Evolutionary conservation across 2,113 vertebrate species (phyloP), one percentile per base, ranked within the genome.

Genomic region (Crotalus viridis): DNA sequence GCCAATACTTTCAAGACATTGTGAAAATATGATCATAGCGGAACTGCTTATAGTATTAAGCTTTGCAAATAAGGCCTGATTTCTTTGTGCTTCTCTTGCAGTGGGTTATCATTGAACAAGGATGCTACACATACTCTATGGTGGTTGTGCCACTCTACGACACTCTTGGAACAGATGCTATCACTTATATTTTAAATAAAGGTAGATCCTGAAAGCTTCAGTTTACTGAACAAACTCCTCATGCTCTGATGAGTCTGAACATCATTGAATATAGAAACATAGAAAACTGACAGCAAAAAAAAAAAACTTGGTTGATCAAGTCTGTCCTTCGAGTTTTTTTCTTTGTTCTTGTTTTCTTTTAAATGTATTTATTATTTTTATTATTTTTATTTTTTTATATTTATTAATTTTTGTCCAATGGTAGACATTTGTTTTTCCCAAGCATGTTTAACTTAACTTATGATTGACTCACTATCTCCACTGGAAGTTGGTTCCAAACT

Each of bases 81-180:
- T 64, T 64, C 54, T 81, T 33, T 87, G 87, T 81, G 5, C 94
- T 93, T 43, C 92, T 90, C 95, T 57, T 96, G 61, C 96, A 99
- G 99, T 99, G 99, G 99, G 98, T 98, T 87, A 98, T 99, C 93
- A 97, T 98, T 86, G 99, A 99, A 94, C 97, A 99, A 94, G 98
- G 97, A 26, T 99, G 99, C 94, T 99, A 99, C 93, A 95, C 99
- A 0, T 99, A 98, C 95, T 99, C 99, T 10, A 97, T 99, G 97
- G 99, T 99, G 96, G 93, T 97, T 0, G 98, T 99, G n/a, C 99
- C 99, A 0, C 97, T 99, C 57, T 99, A 99, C 0, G 99, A 99
- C 93, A 99, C 99, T 0, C 98, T 99, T 33, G 99, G 99, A 94
- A 52, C 93, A 0, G 98, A 99, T 81, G 98, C 99, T 59, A 99